Conservation (phyloP, 2,797 vertebrate species). For the Coluber constrictor region DNA sequence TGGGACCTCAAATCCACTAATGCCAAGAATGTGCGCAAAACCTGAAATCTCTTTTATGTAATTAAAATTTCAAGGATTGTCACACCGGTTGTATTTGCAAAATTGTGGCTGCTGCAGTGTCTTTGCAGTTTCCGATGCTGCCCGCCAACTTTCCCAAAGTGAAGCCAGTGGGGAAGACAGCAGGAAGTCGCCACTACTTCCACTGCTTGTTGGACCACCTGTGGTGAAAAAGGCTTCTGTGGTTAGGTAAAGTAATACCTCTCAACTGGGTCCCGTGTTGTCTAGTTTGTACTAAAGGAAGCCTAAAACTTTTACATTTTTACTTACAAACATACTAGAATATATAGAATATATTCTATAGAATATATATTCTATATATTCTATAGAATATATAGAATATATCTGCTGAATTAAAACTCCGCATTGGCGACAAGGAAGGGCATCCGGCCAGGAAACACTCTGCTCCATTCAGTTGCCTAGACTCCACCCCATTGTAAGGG, state of each 20-base stretch:
- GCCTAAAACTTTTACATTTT: neutral
- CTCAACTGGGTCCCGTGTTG: rapidly evolving
- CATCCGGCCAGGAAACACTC: no score
- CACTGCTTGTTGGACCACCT: neutral
- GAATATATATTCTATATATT: no score
- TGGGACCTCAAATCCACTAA: neutral
- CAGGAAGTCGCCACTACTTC: neutral
- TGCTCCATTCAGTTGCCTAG: no score
- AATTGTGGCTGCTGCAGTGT: neutral
- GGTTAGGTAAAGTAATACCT: neutral
- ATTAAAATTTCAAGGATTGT: neutral
- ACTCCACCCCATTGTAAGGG: no score
- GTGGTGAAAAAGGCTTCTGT: neutral
- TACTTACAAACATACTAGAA: neutral
- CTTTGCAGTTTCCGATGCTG: neutral
- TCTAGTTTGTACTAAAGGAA: neutral
- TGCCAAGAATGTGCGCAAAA: neutral
- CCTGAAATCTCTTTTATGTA: neutral
- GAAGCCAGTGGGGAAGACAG: neutral
- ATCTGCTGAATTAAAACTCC: no score
- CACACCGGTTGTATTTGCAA: neutral
- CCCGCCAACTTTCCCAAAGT: neutral
- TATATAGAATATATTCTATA: no score
- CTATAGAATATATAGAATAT: no score
- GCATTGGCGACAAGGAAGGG: no score